A percentile compares a stretch with the other conserved stretches of the same genome.
Evolutionary conservation across 2,888 invertebrate genomes (phyloP).

Genomic region (Endotricha flammealis): DNA sequence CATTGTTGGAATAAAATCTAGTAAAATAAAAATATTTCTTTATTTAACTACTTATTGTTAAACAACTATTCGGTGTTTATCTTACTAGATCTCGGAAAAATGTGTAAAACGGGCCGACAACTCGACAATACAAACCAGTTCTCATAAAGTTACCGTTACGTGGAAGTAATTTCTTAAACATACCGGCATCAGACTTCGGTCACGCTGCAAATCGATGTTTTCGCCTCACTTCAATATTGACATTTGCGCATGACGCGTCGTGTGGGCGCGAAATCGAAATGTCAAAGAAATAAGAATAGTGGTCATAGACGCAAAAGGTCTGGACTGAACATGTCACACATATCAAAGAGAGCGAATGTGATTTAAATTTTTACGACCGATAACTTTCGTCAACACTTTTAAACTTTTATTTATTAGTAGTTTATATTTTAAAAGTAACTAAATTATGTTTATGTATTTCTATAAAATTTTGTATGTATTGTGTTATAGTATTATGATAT

Average conservation of each 20-base stretch:
- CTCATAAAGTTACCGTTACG: conserved; percentile 57
- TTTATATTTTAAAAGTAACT: background rate
- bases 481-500: background rate
- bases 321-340: background rate
- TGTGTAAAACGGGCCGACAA: conserved; percentile 40
- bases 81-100: conserved; percentile 48
- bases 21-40: too few relatives aligned
- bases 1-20: too few relatives aligned
- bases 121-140: conserved; percentile 59
- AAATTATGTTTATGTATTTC: background rate
- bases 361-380: too few relatives aligned
- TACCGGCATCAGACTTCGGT: conserved; percentile 34
- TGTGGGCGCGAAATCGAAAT: conserved; percentile 31
- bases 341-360: too few relatives aligned
- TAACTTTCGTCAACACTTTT: too few relatives aligned
- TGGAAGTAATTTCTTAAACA: conserved; percentile 65
- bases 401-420: background rate
- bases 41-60: too few relatives aligned
- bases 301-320: background rate
- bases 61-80: too few relatives aligned
- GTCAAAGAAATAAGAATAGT: conserved; percentile 20
- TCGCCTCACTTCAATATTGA: conserved; percentile 23
- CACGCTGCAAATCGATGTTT: conserved; percentile 38
- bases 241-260: conserved; percentile 32
- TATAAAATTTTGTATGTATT: conserved; percentile 3